Conservation (phyloP, 2,888 invertebrate genomes). For the Aelia acuminata region DNA sequence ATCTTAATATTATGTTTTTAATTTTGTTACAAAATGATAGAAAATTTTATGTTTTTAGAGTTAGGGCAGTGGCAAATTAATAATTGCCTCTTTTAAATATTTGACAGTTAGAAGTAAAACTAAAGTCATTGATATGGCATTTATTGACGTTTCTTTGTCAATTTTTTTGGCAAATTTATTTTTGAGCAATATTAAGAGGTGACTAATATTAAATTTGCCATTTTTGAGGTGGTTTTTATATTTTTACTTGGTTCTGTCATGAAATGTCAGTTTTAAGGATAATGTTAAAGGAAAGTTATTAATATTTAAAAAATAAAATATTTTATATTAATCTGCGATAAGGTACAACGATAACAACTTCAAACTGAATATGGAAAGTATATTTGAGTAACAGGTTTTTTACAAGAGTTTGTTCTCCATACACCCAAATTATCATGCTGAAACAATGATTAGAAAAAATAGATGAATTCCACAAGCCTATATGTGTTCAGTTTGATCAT, state of each 20-base stretch:
- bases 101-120: not conserved
- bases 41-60: not conserved
- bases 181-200: not conserved
- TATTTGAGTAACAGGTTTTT: not conserved
- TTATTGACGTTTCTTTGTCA: not conserved
- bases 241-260: not conserved
- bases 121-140: not conserved
- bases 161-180: not conserved
- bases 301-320: not conserved
- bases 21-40: not conserved
- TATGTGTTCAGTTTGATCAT: not conserved
- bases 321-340: not conserved
- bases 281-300: not conserved
- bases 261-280: constrained; percentile 24
- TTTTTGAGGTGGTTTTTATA: not conserved
- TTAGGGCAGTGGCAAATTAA: not conserved
- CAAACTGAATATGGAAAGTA: not conserved
- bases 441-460: not conserved
- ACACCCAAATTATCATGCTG: not conserved
- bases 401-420: not conserved
- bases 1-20: not conserved
- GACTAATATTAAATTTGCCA: not conserved
- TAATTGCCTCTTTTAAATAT: not conserved
- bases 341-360: not conserved
- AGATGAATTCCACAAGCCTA: not conserved